Evolutionary conservation across 2,888 invertebrate species (phyloP).

Genomic region (Globia sparganii): DNA sequence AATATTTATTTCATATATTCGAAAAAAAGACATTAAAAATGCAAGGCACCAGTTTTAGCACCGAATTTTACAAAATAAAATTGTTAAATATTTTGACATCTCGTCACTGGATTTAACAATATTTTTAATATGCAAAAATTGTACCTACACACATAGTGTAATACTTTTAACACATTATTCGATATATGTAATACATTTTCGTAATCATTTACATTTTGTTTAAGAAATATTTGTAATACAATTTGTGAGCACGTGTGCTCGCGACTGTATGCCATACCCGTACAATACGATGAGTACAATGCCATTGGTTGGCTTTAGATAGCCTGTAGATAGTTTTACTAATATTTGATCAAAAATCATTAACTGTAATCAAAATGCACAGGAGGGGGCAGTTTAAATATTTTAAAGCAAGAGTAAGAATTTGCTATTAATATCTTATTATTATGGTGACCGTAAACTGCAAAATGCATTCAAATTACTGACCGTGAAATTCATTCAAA

Average conservation of each 20-base stretch:
- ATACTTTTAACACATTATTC: conserved; percentile 28
- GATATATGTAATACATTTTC: conserved; percentile 36
- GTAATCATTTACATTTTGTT: conserved; percentile 41
- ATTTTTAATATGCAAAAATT: conserved; percentile 39
- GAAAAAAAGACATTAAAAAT: conserved; percentile 69
- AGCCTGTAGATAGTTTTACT: not conserved
- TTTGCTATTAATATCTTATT: not conserved
- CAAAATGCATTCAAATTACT: not conserved
- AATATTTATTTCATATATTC: conserved; percentile 60
- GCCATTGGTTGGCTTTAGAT: conserved; percentile 27
- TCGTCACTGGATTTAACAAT: conserved; percentile 14
- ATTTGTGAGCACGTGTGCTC: conserved; percentile 53
- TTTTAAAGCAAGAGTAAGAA: not conserved
- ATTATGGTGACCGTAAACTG: not conserved
- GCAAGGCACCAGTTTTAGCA: conserved; percentile 79
- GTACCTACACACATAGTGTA: conserved; percentile 52
- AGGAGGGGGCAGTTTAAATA: no score
- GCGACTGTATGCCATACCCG: conserved; percentile 63
- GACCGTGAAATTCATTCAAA: not conserved
- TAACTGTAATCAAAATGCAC: not conserved
- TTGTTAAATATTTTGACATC: conserved; percentile 22
- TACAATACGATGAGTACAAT: conserved; percentile 51
- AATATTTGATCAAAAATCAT: not conserved
- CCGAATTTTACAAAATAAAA: conserved; percentile 67
- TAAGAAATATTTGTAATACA: conserved; percentile 35